Evolutionary conservation across 2,113 vertebrate genomes (phyloP), one percentile per base, ranked within the genome.

Genomic region (Ammospiza caudacuta): DNA sequence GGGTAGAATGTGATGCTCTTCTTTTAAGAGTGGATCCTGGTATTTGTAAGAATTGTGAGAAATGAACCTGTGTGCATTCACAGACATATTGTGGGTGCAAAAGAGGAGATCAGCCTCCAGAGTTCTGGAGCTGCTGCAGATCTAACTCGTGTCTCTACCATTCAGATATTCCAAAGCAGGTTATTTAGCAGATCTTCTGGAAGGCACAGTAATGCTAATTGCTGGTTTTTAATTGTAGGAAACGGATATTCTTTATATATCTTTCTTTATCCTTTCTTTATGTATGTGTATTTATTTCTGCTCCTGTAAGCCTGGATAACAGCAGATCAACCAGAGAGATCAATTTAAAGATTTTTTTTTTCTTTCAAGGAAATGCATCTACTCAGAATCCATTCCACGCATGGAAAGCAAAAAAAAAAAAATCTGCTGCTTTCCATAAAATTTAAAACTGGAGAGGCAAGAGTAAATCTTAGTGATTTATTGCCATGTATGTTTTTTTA

Each of bases 381-480:
- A 51, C 75, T 77, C 46, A 6, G 83, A 74, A 73, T 49, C 54
- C 29, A 31, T 59, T 93, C 63, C 72, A 70, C 43, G 63, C 12
- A 10, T 47, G 77, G 44, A 78, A 86, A n/a, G 25, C 12, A 61
- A 80, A 81, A 77, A 35, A 35, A 35, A 35, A 62, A 77, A 84
- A 86, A 52, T 23, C 21, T 39, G 17, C 23, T 2, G 0, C 68
- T 89, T 87, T 89, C 49, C 5, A 0, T 87, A 73, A 87, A 84
- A 83, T 84, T 72, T 76, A 51, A 72, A 95, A 84, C 66, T 64
- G 68, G 72, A 52, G 49, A 37, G 33, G 31, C 62, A 57, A 89
- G 66, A 89, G 54, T 91, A 82, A 89, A 87, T 84, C 49, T 84
- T 54, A 39, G 25, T 64, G 81, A 92, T 95, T 95, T 92, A 92